Evolutionary conservation across 2,888 invertebrate species (phyloP).

Genomic region (Conistra vaccinii): DNA sequence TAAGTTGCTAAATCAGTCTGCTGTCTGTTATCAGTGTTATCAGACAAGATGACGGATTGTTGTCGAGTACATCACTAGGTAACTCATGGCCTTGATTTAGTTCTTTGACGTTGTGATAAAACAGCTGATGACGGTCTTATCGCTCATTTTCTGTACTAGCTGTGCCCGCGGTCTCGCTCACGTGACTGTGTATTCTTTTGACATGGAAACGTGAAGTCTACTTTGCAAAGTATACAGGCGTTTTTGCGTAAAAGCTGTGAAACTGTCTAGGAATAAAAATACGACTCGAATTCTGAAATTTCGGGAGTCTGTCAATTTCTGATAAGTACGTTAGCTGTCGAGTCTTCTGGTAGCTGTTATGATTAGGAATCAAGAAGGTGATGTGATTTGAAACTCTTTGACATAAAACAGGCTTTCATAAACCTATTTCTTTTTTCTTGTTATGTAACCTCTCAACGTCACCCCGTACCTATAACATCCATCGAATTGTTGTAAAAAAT

Average conservation of each 20-base stretch:
- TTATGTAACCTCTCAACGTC: not conserved
- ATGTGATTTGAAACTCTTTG: not conserved
- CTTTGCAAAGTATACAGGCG: too few species aligned
- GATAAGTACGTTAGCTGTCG: not conserved
- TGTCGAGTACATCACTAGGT: slow-evolving; percentile 5
- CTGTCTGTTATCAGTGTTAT: slow-evolving; percentile 21
- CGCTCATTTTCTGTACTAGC: not conserved
- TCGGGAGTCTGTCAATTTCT: not conserved
- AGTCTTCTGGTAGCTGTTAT: not conserved
- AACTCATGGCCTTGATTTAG: slow-evolving; percentile 26
- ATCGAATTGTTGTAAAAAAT: not conserved
- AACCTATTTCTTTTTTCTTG: too few species aligned
- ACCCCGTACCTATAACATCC: not conserved
- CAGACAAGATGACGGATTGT: slow-evolving; percentile 42
- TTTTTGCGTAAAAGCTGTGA: not conserved
- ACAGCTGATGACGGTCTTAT: slow-evolving; percentile 44
- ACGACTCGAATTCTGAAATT: not conserved
- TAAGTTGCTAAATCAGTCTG: slow-evolving; percentile 16
- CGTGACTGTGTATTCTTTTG: too few species aligned
- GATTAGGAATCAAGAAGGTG: not conserved
- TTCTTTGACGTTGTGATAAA: slow-evolving; percentile 42
- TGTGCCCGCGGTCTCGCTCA: too few species aligned
- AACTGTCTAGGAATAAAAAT: too few species aligned
- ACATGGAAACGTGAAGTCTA: too few species aligned
- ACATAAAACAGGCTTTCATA: not conserved